Base-by-base conservation (phyloP, 1,140 invertebrate species). In the Hypsibius dujardini region DNA sequence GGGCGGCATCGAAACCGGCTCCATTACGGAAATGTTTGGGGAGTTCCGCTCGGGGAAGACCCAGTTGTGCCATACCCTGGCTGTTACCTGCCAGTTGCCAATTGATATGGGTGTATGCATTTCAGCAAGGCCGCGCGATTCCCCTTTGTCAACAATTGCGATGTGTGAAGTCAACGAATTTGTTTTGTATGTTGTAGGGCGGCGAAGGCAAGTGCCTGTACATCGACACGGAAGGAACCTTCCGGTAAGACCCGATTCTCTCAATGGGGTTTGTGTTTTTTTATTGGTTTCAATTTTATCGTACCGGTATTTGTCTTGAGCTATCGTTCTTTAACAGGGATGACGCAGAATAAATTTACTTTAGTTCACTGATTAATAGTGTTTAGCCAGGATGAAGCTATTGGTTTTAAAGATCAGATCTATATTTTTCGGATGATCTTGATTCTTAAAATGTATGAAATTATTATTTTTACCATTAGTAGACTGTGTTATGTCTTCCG, bases 11-110 rank as follows among this genome's bases (percentile, higher is more conserved):
- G 95, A 99, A 80, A 98, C 95, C 14, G 95, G 95, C 0, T 94
- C 92, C 1, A 97, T 99, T n/a, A 99, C 95, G 1, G 96, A 99
- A 82, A 87, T 98, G 75, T 98, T 98, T 83, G 95, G 96, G 0
- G 96, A 99, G 81, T 98, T 98, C 79, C 82, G 95, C 73, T 95
- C 94, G 14, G 96, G 96, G 70, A 99, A 99, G 82, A 95, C 94
- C 28, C 96, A 99, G 76, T 76, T 98, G 1, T 98, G 94, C 79
- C 95, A 98, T 76, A 95, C 92, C 1, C 80, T 99, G 46, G 95
- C 96, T 72, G 95, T 98, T 0, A 98, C 95, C 59, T 98, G 95
- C 79, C 96, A 96, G 83, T 79, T 98, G 71, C 94, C 95, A 0
- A 88, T 97, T 74, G 92, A 96, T 75, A 88, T 89, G 81, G 90